Percentiles rank a stretch among this genome's conserved stretches.
Conservation (phyloP, 2,113 vertebrate genomes). For the Craseonycteris thonglongyai region DNA sequence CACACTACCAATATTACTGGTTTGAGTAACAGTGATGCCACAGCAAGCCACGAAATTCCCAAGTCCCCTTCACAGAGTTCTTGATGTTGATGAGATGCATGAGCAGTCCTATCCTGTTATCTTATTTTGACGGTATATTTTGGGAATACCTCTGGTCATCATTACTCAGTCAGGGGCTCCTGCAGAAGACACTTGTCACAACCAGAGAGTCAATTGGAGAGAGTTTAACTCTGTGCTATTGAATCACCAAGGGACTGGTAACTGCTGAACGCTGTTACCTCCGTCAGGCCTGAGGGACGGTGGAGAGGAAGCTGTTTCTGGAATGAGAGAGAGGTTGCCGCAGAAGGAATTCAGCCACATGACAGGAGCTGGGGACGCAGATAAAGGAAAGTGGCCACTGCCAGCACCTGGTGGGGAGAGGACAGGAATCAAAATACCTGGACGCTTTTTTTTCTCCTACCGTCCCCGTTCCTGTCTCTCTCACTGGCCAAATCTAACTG, state of each 20-base stretch:
- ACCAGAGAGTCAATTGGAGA: not conserved
- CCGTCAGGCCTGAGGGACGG: not conserved
- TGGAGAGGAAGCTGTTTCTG: not conserved
- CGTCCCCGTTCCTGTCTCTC: not conserved
- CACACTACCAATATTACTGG: not conserved
- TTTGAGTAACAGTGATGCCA: not conserved
- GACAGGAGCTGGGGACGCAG: not conserved
- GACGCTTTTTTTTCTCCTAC: not conserved
- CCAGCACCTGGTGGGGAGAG: not conserved
- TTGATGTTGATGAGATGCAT: not conserved
- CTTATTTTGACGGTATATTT: not conserved
- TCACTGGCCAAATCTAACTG: not conserved
- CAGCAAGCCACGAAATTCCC: not conserved
- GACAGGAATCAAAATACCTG: not conserved
- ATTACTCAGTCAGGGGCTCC: not conserved
- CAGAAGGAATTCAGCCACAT: accelerated
- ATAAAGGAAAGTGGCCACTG: accelerated
- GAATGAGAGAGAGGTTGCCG: not conserved
- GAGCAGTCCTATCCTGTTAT: not conserved
- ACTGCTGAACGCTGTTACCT: not conserved
- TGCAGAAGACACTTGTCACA: constrained; percentile 29
- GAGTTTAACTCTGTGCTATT: not conserved
- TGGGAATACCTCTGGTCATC: not conserved
- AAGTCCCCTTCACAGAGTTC: not conserved
- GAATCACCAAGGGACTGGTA: not conserved